Percentiles rank a stretch among this genome's conserved stretches.
Conservation (phyloP, 2,888 invertebrate species). For the Scotopteryx bipunctaria region DNA sequence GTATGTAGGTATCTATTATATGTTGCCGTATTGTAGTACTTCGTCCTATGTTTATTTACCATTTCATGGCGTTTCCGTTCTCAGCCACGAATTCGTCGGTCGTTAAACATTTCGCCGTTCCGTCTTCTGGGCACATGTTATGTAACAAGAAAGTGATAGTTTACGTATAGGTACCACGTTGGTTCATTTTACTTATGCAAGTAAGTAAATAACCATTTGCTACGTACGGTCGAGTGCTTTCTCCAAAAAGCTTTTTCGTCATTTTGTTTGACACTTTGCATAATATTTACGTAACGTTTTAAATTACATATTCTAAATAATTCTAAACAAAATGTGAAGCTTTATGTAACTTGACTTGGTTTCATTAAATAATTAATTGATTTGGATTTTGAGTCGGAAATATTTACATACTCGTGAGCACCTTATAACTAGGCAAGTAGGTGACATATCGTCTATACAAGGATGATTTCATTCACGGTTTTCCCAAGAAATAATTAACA, state of each 20-base stretch:
- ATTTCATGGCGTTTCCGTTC: slow-evolving; percentile 19
- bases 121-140: slow-evolving; percentile 44
- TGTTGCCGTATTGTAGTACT: slow-evolving; percentile 1
- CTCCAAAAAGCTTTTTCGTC: slow-evolving; percentile 35
- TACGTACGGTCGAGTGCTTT: slow-evolving; percentile 50
- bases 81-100: slow-evolving; percentile 27
- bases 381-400: too few species aligned
- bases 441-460: neutral
- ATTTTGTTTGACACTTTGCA: slow-evolving; percentile 14
- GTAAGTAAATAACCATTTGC: slow-evolving; percentile 52
- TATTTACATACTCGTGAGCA: too few species aligned
- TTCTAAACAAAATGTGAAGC: neutral
- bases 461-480: neutral
- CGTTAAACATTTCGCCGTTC: slow-evolving; percentile 36
- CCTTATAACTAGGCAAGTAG: neutral
- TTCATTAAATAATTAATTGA: too few species aligned
- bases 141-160: slow-evolving; percentile 65
- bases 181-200: slow-evolving; percentile 58
- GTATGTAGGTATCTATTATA: neutral
- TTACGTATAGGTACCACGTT: slow-evolving; percentile 42
- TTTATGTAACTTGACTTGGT: neutral
- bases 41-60: neutral
- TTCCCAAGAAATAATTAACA: neutral
- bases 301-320: neutral
- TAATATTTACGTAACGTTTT: neutral